phyloP scores from a whole-genome alignment of 1,140 invertebrate species.

The Bombus superbus region DNA sequence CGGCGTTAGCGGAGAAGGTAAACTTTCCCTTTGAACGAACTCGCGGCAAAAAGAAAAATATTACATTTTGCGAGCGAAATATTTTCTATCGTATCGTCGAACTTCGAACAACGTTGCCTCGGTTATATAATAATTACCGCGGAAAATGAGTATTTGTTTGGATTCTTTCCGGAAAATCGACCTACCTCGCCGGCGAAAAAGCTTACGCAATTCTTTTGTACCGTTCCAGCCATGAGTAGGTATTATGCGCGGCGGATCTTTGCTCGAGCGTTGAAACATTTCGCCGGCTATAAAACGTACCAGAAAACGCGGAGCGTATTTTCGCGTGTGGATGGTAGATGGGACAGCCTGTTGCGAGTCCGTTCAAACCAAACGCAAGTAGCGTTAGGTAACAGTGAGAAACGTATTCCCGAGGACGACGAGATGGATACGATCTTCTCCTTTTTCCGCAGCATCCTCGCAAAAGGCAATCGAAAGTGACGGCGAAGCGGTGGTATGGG shows the following conservation, averaged over 20 bases:
- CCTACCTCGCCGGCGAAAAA: too few species aligned
- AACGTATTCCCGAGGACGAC: neutral
- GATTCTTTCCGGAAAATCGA: too few species aligned
- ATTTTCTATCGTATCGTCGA: too few species aligned
- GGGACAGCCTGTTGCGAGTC: neutral
- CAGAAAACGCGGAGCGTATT: neutral
- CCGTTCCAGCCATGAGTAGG: neutral
- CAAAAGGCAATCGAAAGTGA: neutral
- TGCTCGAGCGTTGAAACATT: neutral
- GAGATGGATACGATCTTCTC: neutral
- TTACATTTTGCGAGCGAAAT: neutral
- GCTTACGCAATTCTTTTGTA: neutral
- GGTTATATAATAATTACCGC: neutral
- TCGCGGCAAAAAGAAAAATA: neutral
- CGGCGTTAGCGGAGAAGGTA: neutral
- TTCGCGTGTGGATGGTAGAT: neutral
- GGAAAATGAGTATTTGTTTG: neutral
- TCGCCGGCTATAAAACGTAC: neutral
- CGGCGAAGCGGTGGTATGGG: neutral
- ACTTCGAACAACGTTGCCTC: neutral
- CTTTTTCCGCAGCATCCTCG: rapidly evolving
- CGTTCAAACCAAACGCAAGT: neutral
- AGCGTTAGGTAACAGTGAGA: neutral
- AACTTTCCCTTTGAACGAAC: neutral
- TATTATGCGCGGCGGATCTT: neutral